phyloP scores from a whole-genome alignment of 1,140 invertebrate species.

The Chionoecetes opilio region DNA sequence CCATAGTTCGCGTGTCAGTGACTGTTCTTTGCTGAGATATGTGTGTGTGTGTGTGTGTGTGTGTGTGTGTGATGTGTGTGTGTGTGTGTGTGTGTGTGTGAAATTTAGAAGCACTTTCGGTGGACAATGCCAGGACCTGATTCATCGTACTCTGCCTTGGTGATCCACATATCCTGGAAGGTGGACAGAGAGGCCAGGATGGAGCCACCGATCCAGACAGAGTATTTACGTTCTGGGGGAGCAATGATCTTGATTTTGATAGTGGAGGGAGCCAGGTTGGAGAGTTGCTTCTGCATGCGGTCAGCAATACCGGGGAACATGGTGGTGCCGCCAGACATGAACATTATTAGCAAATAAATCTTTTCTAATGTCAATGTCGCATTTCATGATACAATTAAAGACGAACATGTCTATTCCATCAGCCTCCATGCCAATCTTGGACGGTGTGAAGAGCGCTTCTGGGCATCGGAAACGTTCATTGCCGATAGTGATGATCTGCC shows the following conservation, averaged over 20 bases:
- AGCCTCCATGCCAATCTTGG: not conserved
- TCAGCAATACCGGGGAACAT: constrained; percentile 88
- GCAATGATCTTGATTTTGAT: constrained; percentile 70
- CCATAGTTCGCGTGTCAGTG: not conserved
- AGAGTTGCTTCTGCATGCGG: constrained; percentile 87
- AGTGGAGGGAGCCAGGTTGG: constrained; percentile 62
- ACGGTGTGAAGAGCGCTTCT: constrained; percentile 93
- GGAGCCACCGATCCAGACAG: constrained; percentile 68
- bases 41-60: not conserved
- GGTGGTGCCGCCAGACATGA: constrained; percentile 87
- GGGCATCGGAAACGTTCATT: constrained; percentile 99
- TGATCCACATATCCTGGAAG: constrained; percentile 68
- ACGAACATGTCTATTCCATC: not conserved
- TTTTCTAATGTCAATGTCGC: constrained; percentile 86
- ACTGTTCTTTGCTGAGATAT: not conserved
- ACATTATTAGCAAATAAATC: constrained; percentile 93
- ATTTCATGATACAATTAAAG: constrained; percentile 88
- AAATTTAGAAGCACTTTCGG: constrained; percentile 60
- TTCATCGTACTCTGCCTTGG: constrained; percentile 66
- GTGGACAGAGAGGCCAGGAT: constrained; percentile 67
- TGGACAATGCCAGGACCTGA: constrained; percentile 62
- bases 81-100: constrained; percentile 16
- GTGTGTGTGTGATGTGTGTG: constrained; percentile 16
- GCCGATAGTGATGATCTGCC: constrained; percentile 97
- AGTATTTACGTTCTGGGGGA: constrained; percentile 68